Evolutionary conservation across 2,797 vertebrate genomes (phyloP).

Genomic region (Vireo griseus): DNA sequence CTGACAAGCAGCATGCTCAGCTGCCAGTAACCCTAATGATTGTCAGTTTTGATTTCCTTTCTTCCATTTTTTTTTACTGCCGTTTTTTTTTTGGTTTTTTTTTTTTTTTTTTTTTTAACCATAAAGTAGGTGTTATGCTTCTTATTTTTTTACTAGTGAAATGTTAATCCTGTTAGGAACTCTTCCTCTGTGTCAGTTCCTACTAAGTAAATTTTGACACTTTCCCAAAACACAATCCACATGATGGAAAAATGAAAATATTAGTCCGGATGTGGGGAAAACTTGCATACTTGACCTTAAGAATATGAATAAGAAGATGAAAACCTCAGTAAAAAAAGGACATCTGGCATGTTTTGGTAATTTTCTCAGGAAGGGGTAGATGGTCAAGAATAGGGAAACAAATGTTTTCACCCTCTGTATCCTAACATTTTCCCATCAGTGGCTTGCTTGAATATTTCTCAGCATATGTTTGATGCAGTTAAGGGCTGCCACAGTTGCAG

Average conservation of each 20-base stretch:
- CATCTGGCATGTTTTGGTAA: not conserved
- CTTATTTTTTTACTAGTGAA: not conserved
- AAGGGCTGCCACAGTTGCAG: not conserved
- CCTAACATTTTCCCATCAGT: not conserved
- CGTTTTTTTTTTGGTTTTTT: no score
- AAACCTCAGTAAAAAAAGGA: not conserved
- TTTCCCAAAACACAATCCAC: not conserved
- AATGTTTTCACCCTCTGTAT: not conserved
- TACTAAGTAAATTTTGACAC: not conserved
- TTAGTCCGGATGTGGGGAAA: not conserved
- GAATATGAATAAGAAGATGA: not conserved
- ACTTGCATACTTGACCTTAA: not conserved
- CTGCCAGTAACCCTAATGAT: not conserved
- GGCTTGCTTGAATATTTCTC: not conserved
- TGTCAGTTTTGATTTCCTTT: not conserved
- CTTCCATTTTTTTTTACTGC: no score
- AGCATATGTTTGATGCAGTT: not conserved
- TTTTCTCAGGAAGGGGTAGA: not conserved
- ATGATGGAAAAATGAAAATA: not conserved
- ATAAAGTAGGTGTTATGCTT: not conserved
- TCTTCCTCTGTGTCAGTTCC: not conserved
- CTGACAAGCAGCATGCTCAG: not conserved
- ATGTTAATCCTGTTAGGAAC: not conserved
- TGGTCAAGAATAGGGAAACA: not conserved
- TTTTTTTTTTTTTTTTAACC: not conserved